Evolutionary conservation across 2,797 vertebrate genomes (phyloP).

Genomic region (Acropternis orthonyx): DNA sequence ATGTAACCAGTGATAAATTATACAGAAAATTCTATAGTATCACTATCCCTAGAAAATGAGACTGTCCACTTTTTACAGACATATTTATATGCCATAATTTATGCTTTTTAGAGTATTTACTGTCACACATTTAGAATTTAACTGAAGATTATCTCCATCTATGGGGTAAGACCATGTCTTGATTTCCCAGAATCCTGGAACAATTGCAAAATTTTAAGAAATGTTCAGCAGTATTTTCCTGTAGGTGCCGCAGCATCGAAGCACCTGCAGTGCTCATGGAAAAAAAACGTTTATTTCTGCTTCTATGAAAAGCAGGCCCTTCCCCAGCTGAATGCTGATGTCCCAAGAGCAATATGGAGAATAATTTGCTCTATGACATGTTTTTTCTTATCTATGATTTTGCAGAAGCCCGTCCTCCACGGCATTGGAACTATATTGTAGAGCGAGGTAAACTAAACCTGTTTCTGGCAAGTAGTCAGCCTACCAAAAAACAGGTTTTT

Average conservation of each 20-base stretch:
- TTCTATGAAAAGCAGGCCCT: background rate
- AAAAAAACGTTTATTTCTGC: background rate
- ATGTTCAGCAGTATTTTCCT: background rate
- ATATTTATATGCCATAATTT: background rate
- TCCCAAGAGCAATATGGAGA: background rate
- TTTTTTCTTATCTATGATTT: background rate
- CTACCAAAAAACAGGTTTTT: background rate
- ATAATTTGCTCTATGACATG: background rate
- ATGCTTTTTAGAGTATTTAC: background rate
- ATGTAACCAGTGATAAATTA: background rate
- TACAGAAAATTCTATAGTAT: background rate
- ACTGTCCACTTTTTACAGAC: background rate
- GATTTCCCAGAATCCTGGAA: background rate
- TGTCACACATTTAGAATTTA: background rate
- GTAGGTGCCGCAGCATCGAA: background rate
- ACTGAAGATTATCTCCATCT: background rate
- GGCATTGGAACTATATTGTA: background rate
- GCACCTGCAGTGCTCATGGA: background rate
- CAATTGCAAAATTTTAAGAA: background rate
- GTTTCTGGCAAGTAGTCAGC: background rate
- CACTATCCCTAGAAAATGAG: background rate
- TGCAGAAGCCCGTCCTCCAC: background rate
- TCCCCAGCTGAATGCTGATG: background rate
- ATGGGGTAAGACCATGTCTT: background rate
- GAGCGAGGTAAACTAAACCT: background rate